These are phyloP conservation scores for Drosophila subsilvestris DNA, from an alignment of 2,888 invertebrate genomes.

Conservation along the genomic window DNA sequence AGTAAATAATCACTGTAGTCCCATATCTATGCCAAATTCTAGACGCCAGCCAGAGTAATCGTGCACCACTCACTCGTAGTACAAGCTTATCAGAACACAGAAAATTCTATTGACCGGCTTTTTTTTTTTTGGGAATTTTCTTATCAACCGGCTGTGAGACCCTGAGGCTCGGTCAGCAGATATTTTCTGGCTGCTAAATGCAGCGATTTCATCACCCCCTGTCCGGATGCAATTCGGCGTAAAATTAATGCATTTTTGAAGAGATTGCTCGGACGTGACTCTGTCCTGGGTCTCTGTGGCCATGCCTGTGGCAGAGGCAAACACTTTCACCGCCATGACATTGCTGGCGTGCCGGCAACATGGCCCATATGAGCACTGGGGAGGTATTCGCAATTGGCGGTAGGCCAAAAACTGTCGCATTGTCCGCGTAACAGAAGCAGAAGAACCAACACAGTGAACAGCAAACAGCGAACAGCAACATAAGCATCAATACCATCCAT, in stretches of 20 bases:
- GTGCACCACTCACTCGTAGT: constrained; percentile 29
- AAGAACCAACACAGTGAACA: constrained; percentile 14
- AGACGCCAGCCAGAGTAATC: constrained; percentile 22
- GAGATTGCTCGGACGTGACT: constrained; percentile 19
- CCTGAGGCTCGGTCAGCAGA: constrained; percentile 9
- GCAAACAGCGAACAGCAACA: constrained; percentile 11
- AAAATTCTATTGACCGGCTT: constrained; percentile 31
- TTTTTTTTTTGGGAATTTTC: background rate
- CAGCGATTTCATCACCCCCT: constrained; percentile 39
- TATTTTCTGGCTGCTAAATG: constrained; percentile 11
- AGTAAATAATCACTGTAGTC: background rate
- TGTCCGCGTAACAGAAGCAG: constrained; percentile 16
- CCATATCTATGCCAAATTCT: constrained; percentile 2
- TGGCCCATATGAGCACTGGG: constrained; percentile 8
- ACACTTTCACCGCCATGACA: constrained; percentile 74
- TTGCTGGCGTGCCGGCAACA: constrained; percentile 64
- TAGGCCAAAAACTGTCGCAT: constrained; percentile 32
- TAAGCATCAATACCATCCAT: background rate
- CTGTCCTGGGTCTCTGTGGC: background rate
- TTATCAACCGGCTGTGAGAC: constrained; percentile 16
- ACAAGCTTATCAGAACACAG: constrained; percentile 36
- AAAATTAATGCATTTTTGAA: constrained; percentile 66
- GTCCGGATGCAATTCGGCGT: constrained; percentile 50
- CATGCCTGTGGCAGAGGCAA: constrained; percentile 31
- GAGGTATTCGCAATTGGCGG: constrained; percentile 24